phyloP scores from a whole-genome alignment of 2,888 invertebrate genomes.

The Merodon equestris region DNA sequence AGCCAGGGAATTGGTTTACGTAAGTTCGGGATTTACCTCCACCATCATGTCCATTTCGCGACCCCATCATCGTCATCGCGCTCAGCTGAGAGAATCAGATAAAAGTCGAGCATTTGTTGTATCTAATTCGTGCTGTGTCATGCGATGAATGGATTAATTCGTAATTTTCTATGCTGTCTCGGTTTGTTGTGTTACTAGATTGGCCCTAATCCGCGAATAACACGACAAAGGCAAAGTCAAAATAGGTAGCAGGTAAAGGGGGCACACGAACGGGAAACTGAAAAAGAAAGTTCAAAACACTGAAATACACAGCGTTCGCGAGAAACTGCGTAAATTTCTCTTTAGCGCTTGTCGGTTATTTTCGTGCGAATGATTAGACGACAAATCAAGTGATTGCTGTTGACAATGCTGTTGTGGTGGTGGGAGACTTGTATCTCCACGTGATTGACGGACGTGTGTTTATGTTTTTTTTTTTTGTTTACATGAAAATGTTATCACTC shows the following conservation, averaged over 20 bases:
- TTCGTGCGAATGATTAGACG: constrained; percentile 27
- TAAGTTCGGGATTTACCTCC: constrained; percentile 73
- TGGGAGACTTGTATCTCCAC: too few relatives aligned
- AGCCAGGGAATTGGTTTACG: constrained; percentile 78
- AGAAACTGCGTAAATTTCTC: constrained; percentile 35
- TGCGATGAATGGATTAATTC: constrained; percentile 41
- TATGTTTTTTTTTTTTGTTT: constrained; percentile 20
- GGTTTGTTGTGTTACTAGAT: too few relatives aligned
- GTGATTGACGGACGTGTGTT: too few relatives aligned
- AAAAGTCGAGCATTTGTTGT: constrained; percentile 19
- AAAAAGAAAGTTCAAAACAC: constrained; percentile 49
- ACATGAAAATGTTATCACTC: constrained; percentile 29
- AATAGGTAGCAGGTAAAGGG: too few relatives aligned
- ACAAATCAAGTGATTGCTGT: neutral
- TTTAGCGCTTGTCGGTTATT: constrained; percentile 4
- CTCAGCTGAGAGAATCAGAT: constrained; percentile 11
- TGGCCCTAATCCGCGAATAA: constrained; percentile 49
- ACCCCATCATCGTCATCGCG: constrained; percentile 27
- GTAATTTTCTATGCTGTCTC: constrained; percentile 30
- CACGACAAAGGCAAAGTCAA: too few relatives aligned
- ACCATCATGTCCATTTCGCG: constrained; percentile 23
- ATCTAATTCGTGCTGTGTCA: constrained; percentile 28
- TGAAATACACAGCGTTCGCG: constrained; percentile 45
- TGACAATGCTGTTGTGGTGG: too few relatives aligned
- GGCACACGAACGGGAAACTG: neutral